Evolutionary conservation across 2,113 vertebrate genomes (phyloP).

Genomic region (Stegostoma tigrinum): DNA sequence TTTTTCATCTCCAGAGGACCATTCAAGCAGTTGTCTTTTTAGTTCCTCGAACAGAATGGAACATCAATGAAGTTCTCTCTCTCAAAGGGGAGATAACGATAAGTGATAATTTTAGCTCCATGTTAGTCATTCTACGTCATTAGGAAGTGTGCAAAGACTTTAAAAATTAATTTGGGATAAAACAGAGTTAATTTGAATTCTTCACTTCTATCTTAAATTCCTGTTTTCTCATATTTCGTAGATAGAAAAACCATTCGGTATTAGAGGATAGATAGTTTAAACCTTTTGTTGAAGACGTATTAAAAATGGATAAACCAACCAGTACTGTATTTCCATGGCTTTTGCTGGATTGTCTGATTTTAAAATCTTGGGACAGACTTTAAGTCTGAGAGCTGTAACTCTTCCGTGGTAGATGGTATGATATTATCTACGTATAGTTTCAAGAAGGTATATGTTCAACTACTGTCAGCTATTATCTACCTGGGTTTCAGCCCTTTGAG

Average conservation of each 20-base stretch:
- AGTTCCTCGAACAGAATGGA: neutral
- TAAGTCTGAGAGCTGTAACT: neutral
- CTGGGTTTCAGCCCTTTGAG: no score
- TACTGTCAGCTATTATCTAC: no score
- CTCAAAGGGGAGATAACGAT: neutral
- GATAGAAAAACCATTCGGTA: neutral
- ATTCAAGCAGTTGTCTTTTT: neutral
- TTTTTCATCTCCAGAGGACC: neutral
- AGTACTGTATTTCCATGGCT: neutral
- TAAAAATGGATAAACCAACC: neutral
- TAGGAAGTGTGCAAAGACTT: neutral
- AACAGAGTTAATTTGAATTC: neutral
- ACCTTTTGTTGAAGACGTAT: neutral
- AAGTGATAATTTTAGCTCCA: neutral
- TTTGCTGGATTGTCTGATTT: neutral
- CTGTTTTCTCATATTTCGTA: neutral
- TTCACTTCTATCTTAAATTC: neutral
- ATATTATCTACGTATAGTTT: no score
- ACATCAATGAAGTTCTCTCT: neutral
- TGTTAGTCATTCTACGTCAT: neutral
- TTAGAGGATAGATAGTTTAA: neutral
- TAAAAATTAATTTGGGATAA: neutral
- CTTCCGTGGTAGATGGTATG: no score
- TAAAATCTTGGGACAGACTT: neutral
- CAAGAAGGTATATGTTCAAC: no score